Evolutionary conservation across 92 coral and sea anemone species (phyloP).

Genomic region (Metridium senile): DNA sequence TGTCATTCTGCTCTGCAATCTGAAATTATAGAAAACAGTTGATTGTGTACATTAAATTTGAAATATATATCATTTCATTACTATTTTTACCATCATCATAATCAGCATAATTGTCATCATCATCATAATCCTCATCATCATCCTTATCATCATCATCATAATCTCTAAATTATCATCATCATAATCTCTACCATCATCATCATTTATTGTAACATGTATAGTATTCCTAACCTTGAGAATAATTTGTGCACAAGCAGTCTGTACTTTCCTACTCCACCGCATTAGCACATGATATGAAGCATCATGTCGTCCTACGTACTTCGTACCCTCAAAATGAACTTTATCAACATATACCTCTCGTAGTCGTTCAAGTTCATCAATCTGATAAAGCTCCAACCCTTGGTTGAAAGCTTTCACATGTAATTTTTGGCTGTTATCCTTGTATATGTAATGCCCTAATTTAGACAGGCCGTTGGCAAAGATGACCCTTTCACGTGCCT

Average conservation of each 20-base stretch:
- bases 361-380: conserved; percentile 43
- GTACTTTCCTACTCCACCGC: conserved; percentile 73
- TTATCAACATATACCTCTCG: conserved; percentile 19
- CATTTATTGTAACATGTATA: background rate
- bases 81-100: background rate
- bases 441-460: conserved; percentile 60
- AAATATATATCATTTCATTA: background rate
- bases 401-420: conserved; percentile 57
- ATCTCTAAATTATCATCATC: background rate
- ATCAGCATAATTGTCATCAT: background rate
- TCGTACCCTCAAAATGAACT: conserved; percentile 50
- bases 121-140: background rate
- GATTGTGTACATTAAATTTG: background rate
- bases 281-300: conserved; percentile 50
- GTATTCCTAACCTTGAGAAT: conserved; percentile 52
- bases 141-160: background rate
- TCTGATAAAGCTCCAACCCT: conserved; percentile 60
- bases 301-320: conserved; percentile 34
- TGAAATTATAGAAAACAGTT: conserved; percentile 11
- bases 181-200: background rate
- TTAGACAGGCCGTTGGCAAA: conserved; percentile 73
- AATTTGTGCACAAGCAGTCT: conserved; percentile 54
- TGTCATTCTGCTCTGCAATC: conserved; percentile 88
- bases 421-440: conserved; percentile 79
- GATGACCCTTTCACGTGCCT: conserved; percentile 71